Conservation (phyloP, 2,888 invertebrate genomes). For the Mimumesa dahlbomi region DNA sequence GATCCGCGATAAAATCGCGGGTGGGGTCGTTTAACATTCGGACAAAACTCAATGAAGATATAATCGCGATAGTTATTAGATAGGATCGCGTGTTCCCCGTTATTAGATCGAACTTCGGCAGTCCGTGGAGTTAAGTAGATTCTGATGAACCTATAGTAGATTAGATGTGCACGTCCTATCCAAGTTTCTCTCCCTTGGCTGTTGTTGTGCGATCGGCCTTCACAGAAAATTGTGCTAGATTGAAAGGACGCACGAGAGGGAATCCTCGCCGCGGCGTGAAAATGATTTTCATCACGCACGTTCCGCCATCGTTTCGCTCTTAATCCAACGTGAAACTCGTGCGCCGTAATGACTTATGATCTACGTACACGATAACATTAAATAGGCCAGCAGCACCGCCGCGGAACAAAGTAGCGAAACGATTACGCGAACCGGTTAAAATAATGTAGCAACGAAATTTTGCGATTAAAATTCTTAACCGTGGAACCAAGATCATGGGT, state of each 20-base stretch:
- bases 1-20: too few species aligned
- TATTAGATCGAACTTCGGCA: slow-evolving; percentile 76
- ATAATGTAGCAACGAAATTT: too few species aligned
- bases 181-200: slow-evolving; percentile 43
- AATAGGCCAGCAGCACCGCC: background rate
- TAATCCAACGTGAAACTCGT: slow-evolving; percentile 39
- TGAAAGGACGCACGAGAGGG: slow-evolving; percentile 11
- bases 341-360: slow-evolving; percentile 42
- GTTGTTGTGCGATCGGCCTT: slow-evolving; percentile 1
- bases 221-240: slow-evolving; percentile 8
- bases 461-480: too few species aligned
- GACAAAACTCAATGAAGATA: slow-evolving; percentile 68
- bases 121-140: slow-evolving; percentile 70
- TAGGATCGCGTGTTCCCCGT: slow-evolving; percentile 71
- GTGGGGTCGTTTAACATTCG: slow-evolving; percentile 2
- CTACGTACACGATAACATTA: slow-evolving; percentile 21
- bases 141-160: slow-evolving; percentile 59
- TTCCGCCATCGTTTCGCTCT: slow-evolving; percentile 12
- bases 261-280: slow-evolving; percentile 32
- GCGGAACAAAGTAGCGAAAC: slow-evolving; percentile 1
- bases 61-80: slow-evolving; percentile 65
- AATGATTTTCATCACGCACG: slow-evolving; percentile 55
- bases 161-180: slow-evolving; percentile 47
- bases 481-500: too few species aligned
- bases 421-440: too few species aligned